Evolutionary conservation across 2,797 vertebrate species (phyloP).

Genomic region (Darevskia nairensis): DNA sequence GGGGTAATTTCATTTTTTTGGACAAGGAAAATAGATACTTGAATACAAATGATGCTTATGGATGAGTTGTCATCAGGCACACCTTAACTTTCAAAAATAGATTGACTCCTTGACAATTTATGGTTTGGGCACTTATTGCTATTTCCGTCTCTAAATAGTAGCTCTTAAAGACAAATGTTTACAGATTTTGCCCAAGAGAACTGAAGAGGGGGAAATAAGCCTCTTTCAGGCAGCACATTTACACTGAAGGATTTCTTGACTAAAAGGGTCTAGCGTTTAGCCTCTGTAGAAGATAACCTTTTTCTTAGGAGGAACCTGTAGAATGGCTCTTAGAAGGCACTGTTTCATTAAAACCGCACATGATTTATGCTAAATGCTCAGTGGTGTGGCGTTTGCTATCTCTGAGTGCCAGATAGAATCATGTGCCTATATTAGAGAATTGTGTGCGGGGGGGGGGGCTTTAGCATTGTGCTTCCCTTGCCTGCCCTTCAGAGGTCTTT

Average conservation of each 20-base stretch:
- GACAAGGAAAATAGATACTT: slow-evolving; percentile 2
- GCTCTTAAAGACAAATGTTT: slow-evolving; percentile 19
- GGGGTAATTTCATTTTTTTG: slow-evolving; percentile 27
- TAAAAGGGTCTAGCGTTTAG: neutral
- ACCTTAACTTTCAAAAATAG: slow-evolving; percentile 12
- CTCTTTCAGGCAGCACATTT: slow-evolving; percentile 2
- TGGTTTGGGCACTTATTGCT: slow-evolving; percentile 9
- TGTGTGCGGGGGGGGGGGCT: neutral
- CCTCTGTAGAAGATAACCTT: neutral
- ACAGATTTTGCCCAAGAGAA: slow-evolving; percentile 19
- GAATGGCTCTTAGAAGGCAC: neutral
- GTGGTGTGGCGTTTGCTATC: neutral
- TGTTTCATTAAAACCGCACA: neutral
- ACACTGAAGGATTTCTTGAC: neutral
- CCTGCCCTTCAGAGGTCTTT: slow-evolving; percentile 8
- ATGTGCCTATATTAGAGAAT: neutral
- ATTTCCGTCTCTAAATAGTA: slow-evolving; percentile 40
- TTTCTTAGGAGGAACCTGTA: neutral
- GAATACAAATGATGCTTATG: slow-evolving; percentile 31
- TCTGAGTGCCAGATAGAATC: neutral
- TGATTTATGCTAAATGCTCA: neutral
- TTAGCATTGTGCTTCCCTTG: neutral
- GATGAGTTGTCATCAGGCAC: neutral
- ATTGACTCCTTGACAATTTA: slow-evolving; percentile 33
- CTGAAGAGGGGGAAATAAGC: neutral